Evolutionary conservation across 2,797 vertebrate genomes (phyloP).

Genomic region (Morus bassanus): DNA sequence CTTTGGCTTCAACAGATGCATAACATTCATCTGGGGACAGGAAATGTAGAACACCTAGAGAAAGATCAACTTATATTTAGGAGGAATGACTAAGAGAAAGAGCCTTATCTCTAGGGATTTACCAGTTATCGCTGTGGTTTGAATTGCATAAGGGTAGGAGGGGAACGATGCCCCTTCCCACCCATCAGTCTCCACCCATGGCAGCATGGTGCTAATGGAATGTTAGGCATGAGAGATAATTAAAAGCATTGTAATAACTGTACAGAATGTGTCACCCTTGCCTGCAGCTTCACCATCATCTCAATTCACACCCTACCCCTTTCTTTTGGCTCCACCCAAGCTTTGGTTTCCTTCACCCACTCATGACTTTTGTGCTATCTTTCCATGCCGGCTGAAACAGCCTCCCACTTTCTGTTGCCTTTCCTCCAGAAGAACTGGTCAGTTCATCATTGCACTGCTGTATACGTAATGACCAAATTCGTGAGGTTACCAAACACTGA

Average conservation of each 20-base stretch:
- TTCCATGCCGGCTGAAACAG: background rate
- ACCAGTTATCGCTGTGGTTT: background rate
- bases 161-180: background rate
- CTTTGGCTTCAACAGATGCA: background rate
- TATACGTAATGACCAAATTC: accelerated
- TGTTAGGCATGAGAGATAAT: background rate
- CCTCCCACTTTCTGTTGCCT: background rate
- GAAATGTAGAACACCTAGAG: background rate
- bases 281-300: background rate
- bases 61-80: background rate
- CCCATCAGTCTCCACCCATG: background rate
- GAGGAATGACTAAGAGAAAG: background rate
- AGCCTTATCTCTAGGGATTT: background rate
- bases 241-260: background rate
- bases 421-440: background rate
- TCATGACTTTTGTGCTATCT: background rate
- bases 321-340: background rate
- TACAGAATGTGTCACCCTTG: background rate
- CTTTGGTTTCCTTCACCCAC: background rate
- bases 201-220: background rate
- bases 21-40: background rate
- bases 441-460: background rate
- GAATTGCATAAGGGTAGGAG: background rate
- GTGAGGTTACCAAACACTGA: background rate
- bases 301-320: background rate